phyloP scores from a whole-genome alignment of 1,140 invertebrate genomes.

The Pissodes strobi region DNA sequence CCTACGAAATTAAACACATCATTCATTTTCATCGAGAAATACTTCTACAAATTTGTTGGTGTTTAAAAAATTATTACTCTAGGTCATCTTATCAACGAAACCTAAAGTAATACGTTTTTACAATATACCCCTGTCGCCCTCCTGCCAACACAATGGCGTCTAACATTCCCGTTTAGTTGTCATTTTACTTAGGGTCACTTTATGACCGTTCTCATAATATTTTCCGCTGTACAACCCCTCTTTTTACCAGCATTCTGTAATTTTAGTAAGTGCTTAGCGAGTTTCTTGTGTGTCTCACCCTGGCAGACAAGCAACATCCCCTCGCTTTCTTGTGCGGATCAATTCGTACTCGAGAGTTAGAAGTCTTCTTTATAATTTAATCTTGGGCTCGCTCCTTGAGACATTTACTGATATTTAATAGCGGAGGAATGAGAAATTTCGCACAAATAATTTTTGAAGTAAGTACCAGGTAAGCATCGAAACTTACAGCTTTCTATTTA shows the following conservation, averaged over 20 bases:
- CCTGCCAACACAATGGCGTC: background rate
- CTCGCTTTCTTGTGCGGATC: constrained; percentile 19
- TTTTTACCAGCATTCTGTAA: constrained; percentile 27
- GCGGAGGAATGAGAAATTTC: background rate
- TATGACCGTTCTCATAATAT: constrained; percentile 30
- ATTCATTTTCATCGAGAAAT: too few species aligned
- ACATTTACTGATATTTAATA: constrained; percentile 11
- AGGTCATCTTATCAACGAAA: background rate
- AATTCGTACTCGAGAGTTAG: constrained; percentile 14
- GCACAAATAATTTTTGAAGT: too few species aligned
- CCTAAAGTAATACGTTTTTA: background rate
- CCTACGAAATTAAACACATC: too few species aligned
- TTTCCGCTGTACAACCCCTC: constrained; percentile 16
- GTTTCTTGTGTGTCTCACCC: constrained; percentile 27
- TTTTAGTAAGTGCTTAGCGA: constrained; percentile 28
- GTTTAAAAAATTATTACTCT: background rate
- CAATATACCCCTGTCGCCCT: background rate
- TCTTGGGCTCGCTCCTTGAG: constrained; percentile 7
- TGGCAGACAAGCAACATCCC: background rate
- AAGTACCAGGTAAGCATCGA: too few species aligned
- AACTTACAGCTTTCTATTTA: too few species aligned
- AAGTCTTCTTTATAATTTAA: constrained; percentile 28
- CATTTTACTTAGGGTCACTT: constrained; percentile 30
- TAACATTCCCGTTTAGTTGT: constrained; percentile 12
- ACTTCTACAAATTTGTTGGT: background rate